Evolutionary conservation across 2,797 vertebrate species (phyloP).

Genomic region (Octomys mimax): DNA sequence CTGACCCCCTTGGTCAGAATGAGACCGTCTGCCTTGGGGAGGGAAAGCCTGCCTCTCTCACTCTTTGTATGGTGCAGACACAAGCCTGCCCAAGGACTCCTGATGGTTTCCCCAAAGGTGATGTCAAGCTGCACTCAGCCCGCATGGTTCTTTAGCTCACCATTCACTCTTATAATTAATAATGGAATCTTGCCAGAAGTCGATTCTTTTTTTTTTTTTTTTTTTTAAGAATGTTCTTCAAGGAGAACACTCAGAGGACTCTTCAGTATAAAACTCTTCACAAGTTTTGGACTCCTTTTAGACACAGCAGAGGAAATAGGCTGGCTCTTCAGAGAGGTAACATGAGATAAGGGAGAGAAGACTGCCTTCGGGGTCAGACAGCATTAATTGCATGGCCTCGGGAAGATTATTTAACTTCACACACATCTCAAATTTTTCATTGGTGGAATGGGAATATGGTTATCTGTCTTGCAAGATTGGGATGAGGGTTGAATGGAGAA

Average conservation of each 20-base stretch:
- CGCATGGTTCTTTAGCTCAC: conserved; percentile 70
- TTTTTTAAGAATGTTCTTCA: conserved; percentile 52
- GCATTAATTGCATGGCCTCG: conserved; percentile 32
- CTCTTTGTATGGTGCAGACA: not conserved
- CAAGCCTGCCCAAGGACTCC: conserved; percentile 52
- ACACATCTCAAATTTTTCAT: conserved; percentile 26
- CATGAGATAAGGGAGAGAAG: not conserved
- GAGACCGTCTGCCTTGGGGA: not conserved
- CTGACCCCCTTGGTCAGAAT: conserved; percentile 60
- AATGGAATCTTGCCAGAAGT: conserved; percentile 61
- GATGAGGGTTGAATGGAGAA: conserved; percentile 5
- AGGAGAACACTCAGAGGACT: conserved; percentile 67
- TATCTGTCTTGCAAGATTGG: not conserved
- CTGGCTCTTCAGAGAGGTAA: conserved; percentile 36
- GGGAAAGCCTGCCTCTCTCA: conserved; percentile 10
- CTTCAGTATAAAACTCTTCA: conserved; percentile 15
- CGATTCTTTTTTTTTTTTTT: not conserved
- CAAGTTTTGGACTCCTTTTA: conserved; percentile 34
- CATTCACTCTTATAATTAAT: conserved; percentile 76
- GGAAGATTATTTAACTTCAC: conserved; percentile 15
- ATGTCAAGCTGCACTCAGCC: conserved; percentile 42
- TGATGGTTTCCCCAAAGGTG: conserved; percentile 58
- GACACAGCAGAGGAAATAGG: not conserved
- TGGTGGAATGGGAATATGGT: conserved; percentile 50
- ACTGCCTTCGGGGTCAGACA: conserved; percentile 35